Evolutionary conservation across 2,888 invertebrate species (phyloP).

Genomic region (Catocala fraxini): DNA sequence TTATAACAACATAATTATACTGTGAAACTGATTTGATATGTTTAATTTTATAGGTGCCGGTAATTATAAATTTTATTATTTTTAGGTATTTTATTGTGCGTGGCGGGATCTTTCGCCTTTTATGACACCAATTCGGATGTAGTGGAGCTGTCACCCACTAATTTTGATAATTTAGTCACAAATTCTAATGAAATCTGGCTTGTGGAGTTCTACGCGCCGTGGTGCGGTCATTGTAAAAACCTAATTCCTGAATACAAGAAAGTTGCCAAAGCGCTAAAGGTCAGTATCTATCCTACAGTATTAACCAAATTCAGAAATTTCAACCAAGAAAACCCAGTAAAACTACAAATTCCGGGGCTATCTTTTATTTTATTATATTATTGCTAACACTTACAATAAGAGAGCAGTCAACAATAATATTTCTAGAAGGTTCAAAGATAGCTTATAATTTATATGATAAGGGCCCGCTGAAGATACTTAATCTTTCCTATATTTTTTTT

Average conservation of each 20-base stretch:
- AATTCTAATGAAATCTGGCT: conserved; percentile 97
- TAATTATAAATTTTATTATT: conserved; percentile 34
- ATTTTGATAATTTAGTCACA: conserved; percentile 95
- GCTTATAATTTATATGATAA: no score
- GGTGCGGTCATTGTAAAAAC: conserved; percentile 97
- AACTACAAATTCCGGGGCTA: no score
- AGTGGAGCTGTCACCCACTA: conserved; percentile 94
- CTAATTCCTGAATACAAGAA: conserved; percentile 98
- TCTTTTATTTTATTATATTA: no score
- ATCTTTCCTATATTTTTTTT: no score
- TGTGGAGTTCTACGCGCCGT: conserved; percentile 98
- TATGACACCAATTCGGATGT: conserved; percentile 93
- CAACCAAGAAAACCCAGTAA: no score
- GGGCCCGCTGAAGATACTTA: no score
- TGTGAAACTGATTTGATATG: conserved; percentile 54
- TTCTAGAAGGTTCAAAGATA: no score
- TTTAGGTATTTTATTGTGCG: conserved; percentile 77
- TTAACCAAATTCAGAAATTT: no score
- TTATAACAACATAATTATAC: conserved; percentile 68
- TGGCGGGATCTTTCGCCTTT: conserved; percentile 78
- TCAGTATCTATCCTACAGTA: conserved; percentile 56
- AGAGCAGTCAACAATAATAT: no score
- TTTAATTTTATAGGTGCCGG: conserved; percentile 34
- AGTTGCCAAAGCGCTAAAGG: conserved; percentile 96
- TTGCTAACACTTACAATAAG: no score